A percentile compares a stretch with the other conserved stretches of the same genome.
Conservation (phyloP, 2,797 vertebrate species). For the Hippopotamyrus pictus region DNA sequence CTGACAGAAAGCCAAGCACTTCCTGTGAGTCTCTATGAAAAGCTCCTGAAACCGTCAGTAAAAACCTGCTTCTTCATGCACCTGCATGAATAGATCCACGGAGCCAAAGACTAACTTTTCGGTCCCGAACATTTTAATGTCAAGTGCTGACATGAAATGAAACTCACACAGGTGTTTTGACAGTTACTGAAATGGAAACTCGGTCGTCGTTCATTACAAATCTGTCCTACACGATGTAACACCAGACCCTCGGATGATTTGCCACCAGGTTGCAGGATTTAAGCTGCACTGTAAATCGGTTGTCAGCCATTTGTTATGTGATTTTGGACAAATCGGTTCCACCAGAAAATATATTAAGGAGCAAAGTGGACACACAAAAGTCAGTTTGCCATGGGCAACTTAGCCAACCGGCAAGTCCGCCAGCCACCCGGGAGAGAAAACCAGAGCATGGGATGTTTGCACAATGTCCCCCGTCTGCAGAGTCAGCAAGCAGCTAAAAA, state of each 20-base stretch:
- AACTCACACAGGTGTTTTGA: not conserved
- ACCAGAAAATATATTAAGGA: not conserved
- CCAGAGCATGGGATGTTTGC: not conserved
- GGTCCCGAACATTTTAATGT: not conserved
- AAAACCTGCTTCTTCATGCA: not conserved
- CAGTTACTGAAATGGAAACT: not conserved
- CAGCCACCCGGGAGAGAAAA: not conserved
- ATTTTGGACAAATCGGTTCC: not conserved
- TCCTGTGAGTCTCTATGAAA: not conserved
- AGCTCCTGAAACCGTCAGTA: not conserved
- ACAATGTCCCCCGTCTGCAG: not conserved
- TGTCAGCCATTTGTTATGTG: not conserved
- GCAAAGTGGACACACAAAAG: not conserved
- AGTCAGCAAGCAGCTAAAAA: constrained; percentile 18
- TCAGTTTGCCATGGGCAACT: not conserved
- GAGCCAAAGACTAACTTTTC: not conserved
- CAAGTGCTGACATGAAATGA: not conserved
- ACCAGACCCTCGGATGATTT: not conserved
- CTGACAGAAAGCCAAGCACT: not conserved
- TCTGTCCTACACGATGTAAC: not conserved
- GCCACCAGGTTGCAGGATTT: not conserved
- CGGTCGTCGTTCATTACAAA: not conserved
- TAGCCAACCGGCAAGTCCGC: not conserved
- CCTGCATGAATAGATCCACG: not conserved
- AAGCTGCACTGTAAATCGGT: not conserved